Evolutionary conservation across 2,797 vertebrate species (phyloP), one percentile per base, ranked within the genome.

Genomic region (Gymnoscopelus microlampas): DNA sequence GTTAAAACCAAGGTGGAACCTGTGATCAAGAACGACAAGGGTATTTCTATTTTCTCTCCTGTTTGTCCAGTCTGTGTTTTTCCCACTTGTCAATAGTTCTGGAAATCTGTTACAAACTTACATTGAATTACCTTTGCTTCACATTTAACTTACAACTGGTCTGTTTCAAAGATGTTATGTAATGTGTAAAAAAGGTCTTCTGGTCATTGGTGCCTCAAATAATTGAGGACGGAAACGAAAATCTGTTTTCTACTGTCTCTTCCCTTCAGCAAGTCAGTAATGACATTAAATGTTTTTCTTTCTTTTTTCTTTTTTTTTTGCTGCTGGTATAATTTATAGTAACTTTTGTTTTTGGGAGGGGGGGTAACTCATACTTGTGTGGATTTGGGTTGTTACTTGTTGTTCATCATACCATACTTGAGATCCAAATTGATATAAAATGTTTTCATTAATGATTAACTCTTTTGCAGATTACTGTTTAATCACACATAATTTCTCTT

Each of bases 1-100:
- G 78, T 81, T 87, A 92, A 92, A 92, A 77, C 77, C 75, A 93
- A 93, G 85, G 93, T 94, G 94, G 95, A 95, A 67, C 89, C 95
- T 76, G 71, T 92, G 90, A 92, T 96, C 95, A 98, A 96, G 95
- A 97, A 98, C 76, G 91, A 97, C 89, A 95, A 96, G 96, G 98
- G 97, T 99, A 99, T 94, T 95, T 87, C 80, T 76, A 56, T 59
- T 83, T 87, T 91, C 54, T 85, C 29, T 76, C 65, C 39, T 60
- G 54, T 69, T 59, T 84, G 61, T 84, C 49, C 35, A 44, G n/a
- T 80, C 44, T 71, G 54, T 74, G 29, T 68, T 44, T 39, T 44
- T 68, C 80, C 71, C 67, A 65, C 7, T 73, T 71, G 29, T 70
- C n/a, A 53, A 35, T 74, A 13, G 0, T 60, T 79, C 24, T 81